Evolutionary conservation across 2,888 invertebrate genomes (phyloP).

Genomic region (Teinopalpus imperialis): DNA sequence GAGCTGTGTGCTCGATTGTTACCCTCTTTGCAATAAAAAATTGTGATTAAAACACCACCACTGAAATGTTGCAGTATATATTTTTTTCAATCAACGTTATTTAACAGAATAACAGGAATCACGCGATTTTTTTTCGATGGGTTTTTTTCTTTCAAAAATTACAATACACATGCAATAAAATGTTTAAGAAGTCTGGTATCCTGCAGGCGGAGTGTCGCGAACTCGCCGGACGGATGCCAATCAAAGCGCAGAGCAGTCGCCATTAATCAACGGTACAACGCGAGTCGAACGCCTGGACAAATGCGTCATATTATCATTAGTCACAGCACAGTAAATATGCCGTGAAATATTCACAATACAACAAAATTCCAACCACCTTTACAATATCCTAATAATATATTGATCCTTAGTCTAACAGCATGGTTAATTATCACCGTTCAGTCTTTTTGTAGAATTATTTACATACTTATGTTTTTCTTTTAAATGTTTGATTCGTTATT

Average conservation of each 20-base stretch:
- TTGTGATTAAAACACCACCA: too few relatives aligned
- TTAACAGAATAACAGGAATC: too few relatives aligned
- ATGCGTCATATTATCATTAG: slow-evolving; percentile 27
- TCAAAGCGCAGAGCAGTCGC: slow-evolving; percentile 41
- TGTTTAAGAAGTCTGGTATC: slow-evolving; percentile 36
- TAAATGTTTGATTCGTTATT: too few relatives aligned
- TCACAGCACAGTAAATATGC: slow-evolving; percentile 11
- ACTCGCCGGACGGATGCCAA: slow-evolving; percentile 39
- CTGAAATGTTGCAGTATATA: too few relatives aligned
- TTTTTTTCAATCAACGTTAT: too few relatives aligned
- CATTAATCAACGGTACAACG: slow-evolving; percentile 41
- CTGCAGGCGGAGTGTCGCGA: slow-evolving; percentile 28
- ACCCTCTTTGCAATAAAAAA: too few relatives aligned
- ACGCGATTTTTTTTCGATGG: too few relatives aligned
- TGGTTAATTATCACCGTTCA: not conserved
- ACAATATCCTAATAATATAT: not conserved
- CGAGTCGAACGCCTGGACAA: slow-evolving; percentile 15
- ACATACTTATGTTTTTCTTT: too few relatives aligned
- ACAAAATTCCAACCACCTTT: not conserved
- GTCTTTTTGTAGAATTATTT: not conserved
- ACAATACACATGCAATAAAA: not conserved
- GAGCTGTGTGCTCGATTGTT: too few relatives aligned
- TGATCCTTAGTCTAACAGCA: not conserved
- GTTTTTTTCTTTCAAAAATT: too few relatives aligned
- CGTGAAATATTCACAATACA: slow-evolving; percentile 15